Percentiles rank a stretch among this genome's conserved stretches.
Conservation (phyloP, 2,888 invertebrate genomes). For the Ectropis crepuscularia region DNA sequence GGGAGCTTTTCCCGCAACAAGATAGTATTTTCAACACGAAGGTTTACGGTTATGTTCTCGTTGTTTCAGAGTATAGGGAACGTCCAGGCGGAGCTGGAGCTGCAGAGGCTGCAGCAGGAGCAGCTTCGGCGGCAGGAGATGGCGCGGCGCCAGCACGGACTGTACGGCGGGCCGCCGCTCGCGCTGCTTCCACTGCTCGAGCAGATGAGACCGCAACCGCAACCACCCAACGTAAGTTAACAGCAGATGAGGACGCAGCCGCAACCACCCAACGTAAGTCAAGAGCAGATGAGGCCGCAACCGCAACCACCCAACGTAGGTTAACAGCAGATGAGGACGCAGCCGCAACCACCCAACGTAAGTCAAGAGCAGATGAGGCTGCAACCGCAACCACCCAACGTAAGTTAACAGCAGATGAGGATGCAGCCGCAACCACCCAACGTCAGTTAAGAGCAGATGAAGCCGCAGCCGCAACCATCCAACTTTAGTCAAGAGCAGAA, state of each 20-base stretch:
- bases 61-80: constrained; percentile 77
- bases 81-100: constrained; percentile 85
- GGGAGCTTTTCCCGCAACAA: too few species aligned
- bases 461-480: too few species aligned
- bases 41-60: constrained; percentile 1
- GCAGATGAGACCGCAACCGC: constrained; percentile 82
- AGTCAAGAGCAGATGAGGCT: too few species aligned
- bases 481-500: too few species aligned
- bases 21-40: too few species aligned
- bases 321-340: too few species aligned
- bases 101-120: constrained; percentile 88
- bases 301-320: constrained; percentile 74
- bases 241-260: too few species aligned
- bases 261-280: too few species aligned
- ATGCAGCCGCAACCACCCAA: constrained; percentile 73
- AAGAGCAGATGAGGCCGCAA: constrained; percentile 84
- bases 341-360: constrained; percentile 73
- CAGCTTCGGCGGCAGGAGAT: constrained; percentile 85
- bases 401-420: constrained; percentile 86
- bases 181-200: constrained; percentile 90
- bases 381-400: too few species aligned
- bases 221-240: constrained; percentile 67
- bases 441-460: too few species aligned
- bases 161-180: constrained; percentile 86
- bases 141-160: constrained; percentile 76